These are phyloP conservation scores for Pterostichus niger DNA, from an alignment of 2,888 invertebrate genomes.

Conservation along the genomic window DNA sequence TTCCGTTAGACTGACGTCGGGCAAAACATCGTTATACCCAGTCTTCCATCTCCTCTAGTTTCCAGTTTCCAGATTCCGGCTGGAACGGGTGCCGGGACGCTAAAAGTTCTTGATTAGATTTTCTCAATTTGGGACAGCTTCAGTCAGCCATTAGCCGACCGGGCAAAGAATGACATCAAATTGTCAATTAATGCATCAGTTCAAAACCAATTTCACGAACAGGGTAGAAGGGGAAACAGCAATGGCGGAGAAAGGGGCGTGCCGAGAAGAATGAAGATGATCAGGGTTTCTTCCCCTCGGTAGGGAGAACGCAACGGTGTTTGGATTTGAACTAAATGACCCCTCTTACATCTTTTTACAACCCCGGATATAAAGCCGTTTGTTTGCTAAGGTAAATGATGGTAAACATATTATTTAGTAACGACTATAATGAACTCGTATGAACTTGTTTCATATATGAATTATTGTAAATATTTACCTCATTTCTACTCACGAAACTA, in stretches of 20 bases:
- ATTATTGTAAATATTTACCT: constrained; percentile 4
- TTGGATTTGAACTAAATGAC: constrained; percentile 7
- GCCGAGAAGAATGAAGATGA: constrained; percentile 74
- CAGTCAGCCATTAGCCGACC: constrained; percentile 73
- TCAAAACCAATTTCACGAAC: constrained; percentile 75
- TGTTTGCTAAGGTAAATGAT: constrained; percentile 22
- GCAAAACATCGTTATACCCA: constrained; percentile 48
- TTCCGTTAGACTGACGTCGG: constrained; percentile 15
- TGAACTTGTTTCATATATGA: background rate
- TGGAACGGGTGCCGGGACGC: background rate
- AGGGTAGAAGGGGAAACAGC: constrained; percentile 70
- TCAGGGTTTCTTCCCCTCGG: constrained; percentile 70
- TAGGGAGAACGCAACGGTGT: background rate
- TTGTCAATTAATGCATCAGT: constrained; percentile 77
- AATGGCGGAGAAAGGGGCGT: constrained; percentile 69
- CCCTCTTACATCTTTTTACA: constrained; percentile 24
- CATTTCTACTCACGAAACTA: too few relatives aligned
- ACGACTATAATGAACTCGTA: constrained; percentile 30
- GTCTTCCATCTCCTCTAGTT: constrained; percentile 3
- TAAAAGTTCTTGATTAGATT: constrained; percentile 75
- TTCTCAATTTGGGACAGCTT: constrained; percentile 75
- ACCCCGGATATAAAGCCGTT: constrained; percentile 17
- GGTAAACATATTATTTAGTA: constrained; percentile 7
- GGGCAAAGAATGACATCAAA: constrained; percentile 75
- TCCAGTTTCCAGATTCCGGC: background rate